Percentiles rank a stretch among this genome's conserved stretches.
Evolutionary conservation across 2,888 invertebrate genomes (phyloP).

Genomic region (Pammene fasciana): DNA sequence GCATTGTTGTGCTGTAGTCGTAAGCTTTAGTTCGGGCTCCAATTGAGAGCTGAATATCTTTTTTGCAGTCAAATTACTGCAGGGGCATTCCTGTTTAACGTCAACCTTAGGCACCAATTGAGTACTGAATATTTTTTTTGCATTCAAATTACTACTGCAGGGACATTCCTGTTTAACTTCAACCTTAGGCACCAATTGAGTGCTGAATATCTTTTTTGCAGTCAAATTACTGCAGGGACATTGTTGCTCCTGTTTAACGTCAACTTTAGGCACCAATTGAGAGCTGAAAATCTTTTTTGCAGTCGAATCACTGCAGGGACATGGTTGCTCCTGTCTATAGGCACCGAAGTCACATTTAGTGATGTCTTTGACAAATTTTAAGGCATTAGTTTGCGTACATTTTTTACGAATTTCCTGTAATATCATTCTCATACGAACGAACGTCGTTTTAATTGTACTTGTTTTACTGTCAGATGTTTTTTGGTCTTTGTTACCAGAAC

Average conservation of each 20-base stretch:
- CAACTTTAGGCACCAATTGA: background rate
- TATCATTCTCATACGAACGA: no score
- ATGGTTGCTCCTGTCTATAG: background rate
- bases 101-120: background rate
- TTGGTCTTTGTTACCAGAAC: no score
- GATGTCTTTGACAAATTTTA: background rate
- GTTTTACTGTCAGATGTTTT: background rate
- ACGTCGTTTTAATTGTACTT: no score
- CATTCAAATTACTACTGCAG: background rate
- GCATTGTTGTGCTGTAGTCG: slow-evolving; percentile 7
- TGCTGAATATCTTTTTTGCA: background rate
- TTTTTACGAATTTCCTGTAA: background rate
- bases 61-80: background rate
- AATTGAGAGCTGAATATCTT: background rate
- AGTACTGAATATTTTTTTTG: background rate
- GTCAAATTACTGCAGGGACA: background rate
- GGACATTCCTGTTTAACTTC: slow-evolving; percentile 1
- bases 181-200: background rate
- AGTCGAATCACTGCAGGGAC: background rate
- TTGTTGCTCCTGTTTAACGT: background rate
- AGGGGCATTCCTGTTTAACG: background rate
- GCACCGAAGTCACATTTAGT: background rate
- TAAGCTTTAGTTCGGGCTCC: background rate
- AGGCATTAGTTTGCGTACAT: background rate
- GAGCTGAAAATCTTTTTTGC: background rate